Base-by-base conservation (phyloP, 2,113 vertebrate species). In the Ariopsis seemanni region DNA sequence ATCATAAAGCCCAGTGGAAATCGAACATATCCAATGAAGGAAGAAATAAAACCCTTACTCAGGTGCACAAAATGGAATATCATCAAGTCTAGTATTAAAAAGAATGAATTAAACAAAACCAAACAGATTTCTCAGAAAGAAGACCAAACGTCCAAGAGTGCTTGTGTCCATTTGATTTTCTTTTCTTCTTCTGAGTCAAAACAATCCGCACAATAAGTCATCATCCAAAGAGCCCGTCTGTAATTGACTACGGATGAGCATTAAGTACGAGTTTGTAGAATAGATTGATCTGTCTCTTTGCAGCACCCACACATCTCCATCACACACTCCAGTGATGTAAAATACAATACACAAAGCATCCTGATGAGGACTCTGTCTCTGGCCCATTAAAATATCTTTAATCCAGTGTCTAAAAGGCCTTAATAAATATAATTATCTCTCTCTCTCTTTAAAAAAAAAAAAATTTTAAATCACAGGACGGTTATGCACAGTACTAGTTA, bases 331-430 rank as follows among this genome's bases (percentile, higher is more conserved):
- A 95, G 94, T 95, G 95, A 94, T 93, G 87, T 82, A 63, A 75
- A 69, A 84, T 84, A 63, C 42, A 90, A 91, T 87, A 91, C 85
- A 85, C 87, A 82, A 77, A 89, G 90, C 92, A 93, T 94, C 93
- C 88, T 93, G 89, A 94, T 5, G 89, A 92, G 91, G 94, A 94
- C 85, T 93, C 88, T 77, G 92, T 95, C 93, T 89, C 86, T 86
- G 86, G 89, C 89, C 91, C 86, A 88, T 90, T 88, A 88, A 91
- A 91, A 72, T 87, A 83, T 89, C 88, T 93, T 91, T 83, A 88
- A 91, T 95, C 95, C 95, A 96, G 95, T 96, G 95, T 96, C 92
- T 94, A 88, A 90, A 90, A 89, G 89, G 90, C 92, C 88, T 91
- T 88, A 89, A 92, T 94, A 94, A 93, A 94, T 92, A 88, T 5